A percentile compares a stretch with the other conserved stretches of the same genome.
Conservation (phyloP, 2,113 vertebrate genomes). For the Mola mola region DNA sequence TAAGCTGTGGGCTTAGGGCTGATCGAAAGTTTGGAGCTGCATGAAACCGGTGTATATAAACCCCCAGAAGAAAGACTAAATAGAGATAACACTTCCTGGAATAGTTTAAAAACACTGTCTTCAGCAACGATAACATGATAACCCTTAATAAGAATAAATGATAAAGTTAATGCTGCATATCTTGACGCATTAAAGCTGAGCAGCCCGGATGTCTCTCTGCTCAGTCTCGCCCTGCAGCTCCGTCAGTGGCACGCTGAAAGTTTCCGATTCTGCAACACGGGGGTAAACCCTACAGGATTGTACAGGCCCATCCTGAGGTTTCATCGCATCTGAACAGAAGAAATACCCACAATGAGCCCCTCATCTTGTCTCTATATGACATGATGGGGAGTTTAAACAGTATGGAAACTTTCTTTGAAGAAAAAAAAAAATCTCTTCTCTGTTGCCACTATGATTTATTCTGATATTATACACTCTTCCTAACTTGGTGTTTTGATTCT, state of each 20-base stretch:
- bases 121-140: too few relatives aligned
- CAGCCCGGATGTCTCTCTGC: not conserved
- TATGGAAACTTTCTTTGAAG: not conserved
- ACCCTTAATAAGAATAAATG: too few relatives aligned
- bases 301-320: not conserved
- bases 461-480: not conserved
- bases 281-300: not conserved
- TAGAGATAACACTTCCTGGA: conserved; percentile 10
- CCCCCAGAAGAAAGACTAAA: conserved; percentile 17
- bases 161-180: too few relatives aligned
- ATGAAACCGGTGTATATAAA: conserved; percentile 40
- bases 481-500: not conserved
- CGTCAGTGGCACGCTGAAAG: not conserved
- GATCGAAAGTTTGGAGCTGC: conserved; percentile 46
- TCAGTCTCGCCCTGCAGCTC: not conserved
- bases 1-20: conserved; percentile 40
- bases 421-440: not conserved
- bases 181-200: not conserved
- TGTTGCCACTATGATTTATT: not conserved
- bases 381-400: not conserved
- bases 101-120: too few relatives aligned
- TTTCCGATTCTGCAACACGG: not conserved
- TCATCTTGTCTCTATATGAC: not conserved
- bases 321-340: not conserved
- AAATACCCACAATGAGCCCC: not conserved